Percentiles rank a stretch among this genome's conserved stretches.
These are phyloP conservation scores for Pachyuromys duprasi DNA, from an alignment of 2,797 vertebrate genomes.

Conservation along the genomic window DNA sequence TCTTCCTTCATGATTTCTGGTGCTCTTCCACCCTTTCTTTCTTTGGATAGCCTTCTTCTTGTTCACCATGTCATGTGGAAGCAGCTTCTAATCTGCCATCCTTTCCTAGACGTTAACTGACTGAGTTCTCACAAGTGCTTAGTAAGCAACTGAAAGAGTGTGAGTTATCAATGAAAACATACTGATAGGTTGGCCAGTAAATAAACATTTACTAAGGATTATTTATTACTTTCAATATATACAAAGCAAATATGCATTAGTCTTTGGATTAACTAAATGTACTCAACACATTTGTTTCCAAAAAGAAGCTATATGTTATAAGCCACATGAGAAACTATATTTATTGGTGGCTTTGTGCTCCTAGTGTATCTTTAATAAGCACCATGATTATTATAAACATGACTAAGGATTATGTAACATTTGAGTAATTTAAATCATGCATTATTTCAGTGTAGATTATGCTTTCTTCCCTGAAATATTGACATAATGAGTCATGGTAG, in stretches of 20 bases:
- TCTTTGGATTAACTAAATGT: not conserved
- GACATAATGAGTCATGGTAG: constrained; percentile 44
- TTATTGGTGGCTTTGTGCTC: constrained; percentile 6
- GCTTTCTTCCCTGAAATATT: constrained; percentile 38
- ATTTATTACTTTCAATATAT: constrained; percentile 14
- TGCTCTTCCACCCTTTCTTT: not conserved
- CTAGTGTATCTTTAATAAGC: constrained; percentile 49
- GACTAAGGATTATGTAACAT: constrained; percentile 7
- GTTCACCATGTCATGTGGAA: not conserved
- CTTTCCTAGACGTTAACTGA: not conserved
- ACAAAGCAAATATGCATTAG: constrained; percentile 38
- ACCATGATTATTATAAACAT: not conserved
- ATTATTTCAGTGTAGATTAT: constrained; percentile 22
- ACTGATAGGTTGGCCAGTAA: not conserved
- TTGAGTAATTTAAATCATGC: constrained; percentile 64
- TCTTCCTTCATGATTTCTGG: not conserved
- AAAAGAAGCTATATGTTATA: not conserved
- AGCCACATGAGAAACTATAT: not conserved
- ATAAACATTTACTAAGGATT: constrained; percentile 38
- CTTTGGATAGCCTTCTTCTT: not conserved
- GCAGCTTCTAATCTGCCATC: not conserved
- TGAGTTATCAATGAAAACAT: not conserved
- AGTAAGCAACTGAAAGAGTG: not conserved
- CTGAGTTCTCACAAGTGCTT: not conserved
- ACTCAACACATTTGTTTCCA: not conserved